Percentiles rank a stretch among this genome's conserved stretches.
These are phyloP conservation scores for Spongia lamella DNA, from an alignment of 37 sponge, comb jelly and placozoan species.

Conservation along the genomic window DNA sequence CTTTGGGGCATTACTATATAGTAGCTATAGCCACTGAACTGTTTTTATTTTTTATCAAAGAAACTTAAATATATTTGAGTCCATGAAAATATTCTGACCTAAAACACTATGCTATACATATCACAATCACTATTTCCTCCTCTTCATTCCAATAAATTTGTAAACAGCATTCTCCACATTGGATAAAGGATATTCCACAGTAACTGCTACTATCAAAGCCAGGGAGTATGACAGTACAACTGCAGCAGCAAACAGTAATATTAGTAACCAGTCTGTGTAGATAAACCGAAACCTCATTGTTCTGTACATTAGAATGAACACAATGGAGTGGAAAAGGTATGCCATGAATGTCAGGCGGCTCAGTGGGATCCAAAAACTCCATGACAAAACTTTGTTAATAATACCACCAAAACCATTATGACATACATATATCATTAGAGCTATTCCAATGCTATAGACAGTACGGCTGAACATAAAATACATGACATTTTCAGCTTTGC, in stretches of 20 bases:
- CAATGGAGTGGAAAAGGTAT: conserved; percentile 82
- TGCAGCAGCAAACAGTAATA: conserved; percentile 38
- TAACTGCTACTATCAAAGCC: conserved; percentile 52
- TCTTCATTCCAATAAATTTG: conserved; percentile 35
- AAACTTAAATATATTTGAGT: no score
- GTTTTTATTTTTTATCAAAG: no score
- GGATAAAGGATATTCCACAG: conserved; percentile 75
- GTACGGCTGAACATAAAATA: conserved; percentile 64
- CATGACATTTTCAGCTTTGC: conserved; percentile 50
- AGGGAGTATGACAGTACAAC: conserved; percentile 63
- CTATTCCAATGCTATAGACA: conserved; percentile 69
- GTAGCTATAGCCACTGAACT: no score
- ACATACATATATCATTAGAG: conserved; percentile 65
- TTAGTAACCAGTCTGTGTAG: conserved; percentile 38
- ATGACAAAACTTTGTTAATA: conserved; percentile 69
- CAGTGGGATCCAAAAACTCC: conserved; percentile 85
- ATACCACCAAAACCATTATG: conserved; percentile 80
- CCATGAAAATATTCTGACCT: no score
- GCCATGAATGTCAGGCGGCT: conserved; percentile 82
- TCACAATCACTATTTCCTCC: no score
- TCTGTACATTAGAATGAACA: conserved; percentile 45
- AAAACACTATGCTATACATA: no score
- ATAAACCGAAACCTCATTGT: conserved; percentile 21
- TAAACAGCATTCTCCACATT: conserved; percentile 58
- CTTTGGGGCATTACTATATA: no score